phyloP scores from a whole-genome alignment of 2,888 invertebrate species.

The Phyllotreta cruciferae region DNA sequence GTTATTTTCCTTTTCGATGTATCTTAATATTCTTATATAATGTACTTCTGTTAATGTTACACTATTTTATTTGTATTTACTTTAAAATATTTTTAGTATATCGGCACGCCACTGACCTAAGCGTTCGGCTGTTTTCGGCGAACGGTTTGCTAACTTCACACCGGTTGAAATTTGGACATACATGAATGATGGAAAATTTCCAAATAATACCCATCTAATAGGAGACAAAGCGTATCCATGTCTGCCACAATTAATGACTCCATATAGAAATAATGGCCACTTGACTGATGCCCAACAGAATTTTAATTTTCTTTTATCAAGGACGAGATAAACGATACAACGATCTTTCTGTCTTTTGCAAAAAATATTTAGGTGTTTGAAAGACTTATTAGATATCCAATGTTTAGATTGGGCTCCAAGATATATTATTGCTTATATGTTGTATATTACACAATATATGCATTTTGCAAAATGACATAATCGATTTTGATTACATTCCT shows the following conservation, averaged over 20 bases:
- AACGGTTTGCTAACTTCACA: too few species aligned
- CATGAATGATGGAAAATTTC: conserved; percentile 29
- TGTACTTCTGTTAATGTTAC: too few species aligned
- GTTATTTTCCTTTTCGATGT: too few species aligned
- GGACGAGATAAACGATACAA: conserved; percentile 13
- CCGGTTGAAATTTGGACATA: conserved; percentile 29
- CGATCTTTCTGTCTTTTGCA: conserved; percentile 19
- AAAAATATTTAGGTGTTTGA: conserved; percentile 23
- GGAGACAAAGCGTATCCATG: conserved; percentile 34
- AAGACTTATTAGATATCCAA: conserved; percentile 17
- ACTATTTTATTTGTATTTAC: too few species aligned
- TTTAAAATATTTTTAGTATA: too few species aligned
- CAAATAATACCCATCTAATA: conserved; percentile 31
- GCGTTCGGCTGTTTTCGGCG: too few species aligned
- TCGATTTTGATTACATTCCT: conserved; percentile 13
- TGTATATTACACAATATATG: conserved; percentile 22
- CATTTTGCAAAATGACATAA: conserved; percentile 22
- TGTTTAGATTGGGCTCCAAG: conserved; percentile 20
- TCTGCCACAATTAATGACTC: conserved; percentile 26
- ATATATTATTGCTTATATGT: conserved; percentile 26
- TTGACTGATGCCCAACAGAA: conserved; percentile 26
- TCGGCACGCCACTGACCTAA: too few species aligned
- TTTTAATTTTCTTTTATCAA: conserved; percentile 19
- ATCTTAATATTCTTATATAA: too few species aligned
- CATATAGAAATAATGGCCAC: conserved; percentile 34